Base-by-base conservation (phyloP, 2,888 invertebrate species). In the Rambutsinella grinnellia region DNA sequence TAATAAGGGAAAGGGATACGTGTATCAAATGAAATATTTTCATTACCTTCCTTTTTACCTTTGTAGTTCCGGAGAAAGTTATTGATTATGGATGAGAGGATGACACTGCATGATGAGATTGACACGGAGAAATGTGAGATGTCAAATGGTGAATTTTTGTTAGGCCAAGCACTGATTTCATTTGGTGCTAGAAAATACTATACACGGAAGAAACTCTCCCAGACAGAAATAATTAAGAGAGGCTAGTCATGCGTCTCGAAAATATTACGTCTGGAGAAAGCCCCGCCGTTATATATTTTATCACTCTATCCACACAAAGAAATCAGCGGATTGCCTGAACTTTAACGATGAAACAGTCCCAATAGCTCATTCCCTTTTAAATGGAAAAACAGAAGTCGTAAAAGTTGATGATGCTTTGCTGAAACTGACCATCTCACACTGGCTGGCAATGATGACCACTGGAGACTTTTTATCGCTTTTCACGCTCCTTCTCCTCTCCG, bases 121-220 rank as follows among this genome's bases (percentile, higher is more conserved):
- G n/a, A n/a, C n/a, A n/a, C n/a, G n/a, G n/a, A n/a, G n/a, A n/a
- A n/a, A n/a, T n/a, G n/a, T n/a, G n/a, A n/a, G n/a, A n/a, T n/a
- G n/a, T n/a, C n/a, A 15, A 51, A 8, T 21, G 74, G 47, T 74
- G 78, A 68, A 13, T 68, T 66, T 66, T 47, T 54, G 60, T 70
- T 80, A 70, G 77, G 74, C 79, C 78, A 80, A 80, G 78, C 79
- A 78, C 79, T 78, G 79, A 80, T 80, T 80, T 80, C 78, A 80
- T 78, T 80, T 80, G 79, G 79, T 80, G 79, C 79, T 80, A 80
- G 79, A 80, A 63, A 27, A 8, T 36, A 36, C 36, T 36, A 36
- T 13, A 36, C 36, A 5, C 36, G 6, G 13, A 13, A 36, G n/a
- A 5, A 36, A 36, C 36, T 36, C 36, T 36, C 36, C 5, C 6